phyloP scores from a whole-genome alignment of 2,113 vertebrate species.

The Bubo scandiacus region DNA sequence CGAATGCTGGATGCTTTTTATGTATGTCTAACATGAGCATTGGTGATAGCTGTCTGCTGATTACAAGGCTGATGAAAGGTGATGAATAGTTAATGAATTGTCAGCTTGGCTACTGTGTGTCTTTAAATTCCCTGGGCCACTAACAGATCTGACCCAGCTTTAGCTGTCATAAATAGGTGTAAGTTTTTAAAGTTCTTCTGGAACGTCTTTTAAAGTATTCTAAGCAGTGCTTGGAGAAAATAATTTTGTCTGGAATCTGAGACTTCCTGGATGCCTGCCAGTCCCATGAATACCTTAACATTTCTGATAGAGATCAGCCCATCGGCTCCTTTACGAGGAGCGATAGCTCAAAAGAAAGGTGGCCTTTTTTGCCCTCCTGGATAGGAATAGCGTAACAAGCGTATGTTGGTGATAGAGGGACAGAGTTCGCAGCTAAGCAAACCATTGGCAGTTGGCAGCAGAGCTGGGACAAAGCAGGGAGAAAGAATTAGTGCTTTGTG shows the following conservation, averaged over 20 bases:
- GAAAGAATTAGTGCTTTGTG: not conserved
- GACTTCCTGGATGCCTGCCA: not conserved
- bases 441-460: not conserved
- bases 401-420: rapidly evolving
- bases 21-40: not conserved
- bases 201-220: not conserved
- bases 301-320: not conserved
- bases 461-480: not conserved
- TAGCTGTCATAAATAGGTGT: not conserved
- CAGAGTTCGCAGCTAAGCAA: rapidly evolving
- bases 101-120: not conserved
- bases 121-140: not conserved
- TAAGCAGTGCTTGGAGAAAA: not conserved
- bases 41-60: not conserved
- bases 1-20: not conserved
- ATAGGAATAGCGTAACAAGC: not conserved
- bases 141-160: not conserved
- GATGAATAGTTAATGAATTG: not conserved
- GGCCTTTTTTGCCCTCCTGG: not conserved
- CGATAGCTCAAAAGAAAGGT: not conserved
- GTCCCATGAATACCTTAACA: not conserved
- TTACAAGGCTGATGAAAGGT: not conserved
- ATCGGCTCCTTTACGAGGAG: not conserved
- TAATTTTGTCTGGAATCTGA: not conserved
- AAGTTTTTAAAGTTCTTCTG: not conserved